Conservation (phyloP, 2,113 vertebrate genomes). For the Falcunculus frontatus region DNA sequence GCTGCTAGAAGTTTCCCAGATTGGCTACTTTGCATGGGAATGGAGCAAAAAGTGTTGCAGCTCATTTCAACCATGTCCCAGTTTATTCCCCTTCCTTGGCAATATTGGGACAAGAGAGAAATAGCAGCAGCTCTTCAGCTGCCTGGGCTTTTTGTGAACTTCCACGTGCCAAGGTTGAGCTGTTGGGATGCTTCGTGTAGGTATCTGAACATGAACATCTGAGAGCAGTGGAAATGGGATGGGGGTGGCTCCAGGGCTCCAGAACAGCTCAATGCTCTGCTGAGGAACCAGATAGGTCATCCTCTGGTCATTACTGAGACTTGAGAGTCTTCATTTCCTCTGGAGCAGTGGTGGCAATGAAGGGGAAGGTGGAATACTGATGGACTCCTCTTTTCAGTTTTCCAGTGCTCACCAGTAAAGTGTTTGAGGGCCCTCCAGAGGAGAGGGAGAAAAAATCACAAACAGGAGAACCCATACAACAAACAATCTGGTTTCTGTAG, state of each 20-base stretch:
- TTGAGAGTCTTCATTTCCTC: neutral
- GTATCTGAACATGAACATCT: neutral
- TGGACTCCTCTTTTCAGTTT: neutral
- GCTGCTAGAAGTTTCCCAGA: neutral
- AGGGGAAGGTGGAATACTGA: neutral
- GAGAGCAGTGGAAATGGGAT: neutral
- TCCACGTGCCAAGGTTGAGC: neutral
- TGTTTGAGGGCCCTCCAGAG: neutral
- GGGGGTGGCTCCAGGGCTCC: neutral
- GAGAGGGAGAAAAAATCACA: neutral
- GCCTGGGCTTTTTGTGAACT: neutral
- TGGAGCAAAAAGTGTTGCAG: neutral
- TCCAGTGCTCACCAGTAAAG: neutral
- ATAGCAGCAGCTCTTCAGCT: neutral
- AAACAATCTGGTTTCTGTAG: neutral
- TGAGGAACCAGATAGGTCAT: neutral
- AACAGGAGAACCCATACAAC: neutral
- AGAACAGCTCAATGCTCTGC: neutral
- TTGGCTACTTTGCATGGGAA: neutral
- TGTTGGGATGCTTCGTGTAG: neutral
- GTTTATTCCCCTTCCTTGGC: neutral
- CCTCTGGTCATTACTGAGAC: neutral
- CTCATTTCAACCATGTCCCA: neutral
- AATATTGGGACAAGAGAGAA: rapidly evolving
- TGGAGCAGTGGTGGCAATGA: neutral